Base-by-base conservation (phyloP, 2,888 invertebrate species). In the Ichneumoninae sp. region DNA sequence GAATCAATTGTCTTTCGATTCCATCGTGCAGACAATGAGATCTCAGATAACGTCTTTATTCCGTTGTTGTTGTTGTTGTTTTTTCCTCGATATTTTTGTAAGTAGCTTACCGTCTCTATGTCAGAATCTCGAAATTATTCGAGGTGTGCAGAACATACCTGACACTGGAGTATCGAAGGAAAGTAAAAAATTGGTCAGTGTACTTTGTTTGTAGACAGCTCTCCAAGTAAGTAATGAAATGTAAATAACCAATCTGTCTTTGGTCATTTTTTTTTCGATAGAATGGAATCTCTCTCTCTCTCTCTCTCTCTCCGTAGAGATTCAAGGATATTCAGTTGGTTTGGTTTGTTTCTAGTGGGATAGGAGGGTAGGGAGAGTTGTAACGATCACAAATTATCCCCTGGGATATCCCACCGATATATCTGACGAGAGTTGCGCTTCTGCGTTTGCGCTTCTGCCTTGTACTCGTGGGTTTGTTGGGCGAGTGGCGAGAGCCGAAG, bases 361-460 rank as follows among this genome's bases (percentile, higher is more conserved):
- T 36, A 36, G 22, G 16, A 47, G 44, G 75, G 76, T 57, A 57
- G 63, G 63, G 80, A 81, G 30, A 4, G 30, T 30, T 87, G 86
- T 87, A 88, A 89, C 88, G 88, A 90, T 91, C 91, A 85, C 88
- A 90, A 90, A 91, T 91, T 91, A 91, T 91, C 89, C 89, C 74
- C 87, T 77, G 68, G 71, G 80, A 83, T 81, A 81, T 83, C 76
- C 80, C 66, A 83, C 81, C 76, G 83, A 80, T 83, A 71, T 71
- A 83, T 83, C 83, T 80, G 69, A 60, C 80, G 68, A 76, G 57
- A 57, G 75, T 75, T 65, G 65, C 65, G 75, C 75, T 65, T 76
- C 74, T 81, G 65, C 74, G 75, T 76, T 81, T 81, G 65, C 74
- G 75, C 74, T 81, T 52, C 75, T 81, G 63, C 80, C 75, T 65